phyloP scores from a whole-genome alignment of 1,140 invertebrate genomes.

The Drosophila athabasca region DNA sequence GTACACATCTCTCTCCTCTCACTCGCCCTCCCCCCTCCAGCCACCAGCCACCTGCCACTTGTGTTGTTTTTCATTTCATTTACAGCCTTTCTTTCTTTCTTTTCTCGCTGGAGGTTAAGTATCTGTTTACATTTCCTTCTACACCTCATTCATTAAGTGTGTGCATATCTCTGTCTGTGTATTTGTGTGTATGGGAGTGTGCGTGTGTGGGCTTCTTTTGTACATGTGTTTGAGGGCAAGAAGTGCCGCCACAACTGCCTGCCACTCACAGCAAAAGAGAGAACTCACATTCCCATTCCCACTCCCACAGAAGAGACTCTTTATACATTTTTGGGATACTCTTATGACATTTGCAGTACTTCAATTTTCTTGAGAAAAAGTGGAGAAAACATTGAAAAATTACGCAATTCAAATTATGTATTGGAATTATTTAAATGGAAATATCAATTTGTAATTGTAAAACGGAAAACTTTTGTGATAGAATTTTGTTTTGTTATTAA shows the following conservation, averaged over 20 bases:
- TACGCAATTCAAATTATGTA: too few species aligned
- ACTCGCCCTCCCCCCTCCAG: constrained; percentile 15
- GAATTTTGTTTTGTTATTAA: too few species aligned
- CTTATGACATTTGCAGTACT: too few species aligned
- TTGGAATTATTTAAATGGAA: too few species aligned
- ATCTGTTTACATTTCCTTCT: constrained; percentile 69
- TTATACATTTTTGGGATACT: too few species aligned
- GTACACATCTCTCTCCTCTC: not conserved
- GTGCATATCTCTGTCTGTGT: constrained; percentile 14
- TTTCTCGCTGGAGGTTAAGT: constrained; percentile 62
- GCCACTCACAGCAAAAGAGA: too few species aligned
- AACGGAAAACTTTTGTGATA: too few species aligned
- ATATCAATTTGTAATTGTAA: too few species aligned
- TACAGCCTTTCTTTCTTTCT: constrained; percentile 43
- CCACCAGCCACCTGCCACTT: constrained; percentile 32
- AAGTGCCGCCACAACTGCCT: constrained; percentile 24
- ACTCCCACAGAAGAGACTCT: too few species aligned
- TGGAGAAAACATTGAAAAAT: too few species aligned
- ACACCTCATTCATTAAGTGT: constrained; percentile 68
- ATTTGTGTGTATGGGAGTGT: constrained; percentile 27
- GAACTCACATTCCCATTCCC: too few species aligned
- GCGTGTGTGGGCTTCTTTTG: not conserved
- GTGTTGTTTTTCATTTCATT: constrained; percentile 70
- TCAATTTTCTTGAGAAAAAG: too few species aligned
- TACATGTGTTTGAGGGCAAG: not conserved